These are phyloP conservation scores for Limulus polyphemus DNA, from an alignment of 2,888 invertebrate species.

Conservation along the genomic window DNA sequence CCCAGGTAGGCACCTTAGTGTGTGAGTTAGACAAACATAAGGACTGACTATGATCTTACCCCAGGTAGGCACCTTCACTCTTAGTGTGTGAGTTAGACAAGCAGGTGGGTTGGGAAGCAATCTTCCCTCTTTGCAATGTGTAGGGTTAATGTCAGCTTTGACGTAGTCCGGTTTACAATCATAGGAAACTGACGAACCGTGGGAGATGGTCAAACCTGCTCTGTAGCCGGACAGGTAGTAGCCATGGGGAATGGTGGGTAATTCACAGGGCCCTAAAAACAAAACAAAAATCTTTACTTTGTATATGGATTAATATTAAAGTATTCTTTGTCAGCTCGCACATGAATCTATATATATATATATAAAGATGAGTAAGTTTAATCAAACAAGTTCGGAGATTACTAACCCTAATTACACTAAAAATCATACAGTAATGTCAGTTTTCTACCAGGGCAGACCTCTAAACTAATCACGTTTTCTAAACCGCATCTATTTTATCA, in stretches of 20 bases:
- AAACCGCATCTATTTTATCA: no score
- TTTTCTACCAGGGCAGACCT: no score
- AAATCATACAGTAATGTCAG: no score
- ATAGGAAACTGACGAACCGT: slow-evolving; percentile 62
- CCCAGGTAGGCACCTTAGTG: no score
- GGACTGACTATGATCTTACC: no score
- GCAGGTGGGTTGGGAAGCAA: slow-evolving; percentile 47
- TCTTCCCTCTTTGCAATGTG: slow-evolving; percentile 52
- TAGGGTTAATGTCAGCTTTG: slow-evolving; percentile 39
- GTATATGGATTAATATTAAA: neutral
- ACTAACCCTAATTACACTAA: no score
- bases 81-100: slow-evolving; percentile 32
- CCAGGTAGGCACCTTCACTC: no score
- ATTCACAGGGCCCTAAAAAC: slow-evolving; percentile 51
- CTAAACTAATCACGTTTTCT: no score
- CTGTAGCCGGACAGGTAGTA: slow-evolving; percentile 64
- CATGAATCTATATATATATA: no score
- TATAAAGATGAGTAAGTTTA: no score
- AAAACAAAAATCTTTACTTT: neutral
- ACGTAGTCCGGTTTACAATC: slow-evolving; percentile 38
- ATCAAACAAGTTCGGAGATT: no score
- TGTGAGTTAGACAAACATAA: no score
- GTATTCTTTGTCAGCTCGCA: neutral
- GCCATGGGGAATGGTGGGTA: slow-evolving; percentile 53
- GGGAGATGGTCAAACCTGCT: slow-evolving; percentile 63